Conservation (phyloP, 2,888 invertebrate genomes). For the Camptogramma bilineatum region DNA sequence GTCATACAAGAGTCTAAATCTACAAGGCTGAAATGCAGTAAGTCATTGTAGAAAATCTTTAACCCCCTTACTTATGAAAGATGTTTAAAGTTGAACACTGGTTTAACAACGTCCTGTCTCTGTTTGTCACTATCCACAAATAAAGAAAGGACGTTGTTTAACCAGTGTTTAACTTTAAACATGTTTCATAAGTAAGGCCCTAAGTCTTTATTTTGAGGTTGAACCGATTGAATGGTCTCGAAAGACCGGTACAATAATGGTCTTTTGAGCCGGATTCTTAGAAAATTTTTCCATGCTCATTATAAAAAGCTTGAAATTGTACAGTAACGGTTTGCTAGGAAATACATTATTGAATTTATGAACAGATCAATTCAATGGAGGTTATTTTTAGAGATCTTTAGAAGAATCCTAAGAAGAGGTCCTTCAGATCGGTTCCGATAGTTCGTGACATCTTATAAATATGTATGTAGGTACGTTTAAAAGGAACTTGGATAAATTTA, state of each 20-base stretch:
- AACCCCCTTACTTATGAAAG: too few relatives aligned
- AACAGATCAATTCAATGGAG: too few relatives aligned
- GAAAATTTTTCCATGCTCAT: background rate
- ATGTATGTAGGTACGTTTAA: too few relatives aligned
- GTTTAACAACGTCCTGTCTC: too few relatives aligned
- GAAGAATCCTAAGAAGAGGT: background rate
- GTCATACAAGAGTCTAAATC: background rate
- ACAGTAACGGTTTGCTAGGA: background rate
- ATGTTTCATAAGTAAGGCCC: too few relatives aligned
- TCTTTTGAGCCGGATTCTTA: background rate
- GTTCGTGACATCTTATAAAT: too few relatives aligned
- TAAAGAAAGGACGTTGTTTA: too few relatives aligned
- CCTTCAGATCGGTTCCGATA: background rate
- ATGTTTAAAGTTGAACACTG: too few relatives aligned
- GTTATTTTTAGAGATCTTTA: background rate
- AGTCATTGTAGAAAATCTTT: conserved; percentile 24
- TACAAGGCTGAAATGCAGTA: conserved; percentile 9
- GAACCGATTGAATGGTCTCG: background rate
- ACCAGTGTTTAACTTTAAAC: too few relatives aligned
- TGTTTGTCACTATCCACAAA: too few relatives aligned
- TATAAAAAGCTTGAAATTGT: background rate
- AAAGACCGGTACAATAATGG: background rate
- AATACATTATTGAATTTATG: background rate
- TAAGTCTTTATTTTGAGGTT: conserved; percentile 7
- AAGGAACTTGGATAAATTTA: background rate